These are phyloP conservation scores for Dynastes tityus DNA, from an alignment of 2,888 invertebrate species.

Conservation along the genomic window DNA sequence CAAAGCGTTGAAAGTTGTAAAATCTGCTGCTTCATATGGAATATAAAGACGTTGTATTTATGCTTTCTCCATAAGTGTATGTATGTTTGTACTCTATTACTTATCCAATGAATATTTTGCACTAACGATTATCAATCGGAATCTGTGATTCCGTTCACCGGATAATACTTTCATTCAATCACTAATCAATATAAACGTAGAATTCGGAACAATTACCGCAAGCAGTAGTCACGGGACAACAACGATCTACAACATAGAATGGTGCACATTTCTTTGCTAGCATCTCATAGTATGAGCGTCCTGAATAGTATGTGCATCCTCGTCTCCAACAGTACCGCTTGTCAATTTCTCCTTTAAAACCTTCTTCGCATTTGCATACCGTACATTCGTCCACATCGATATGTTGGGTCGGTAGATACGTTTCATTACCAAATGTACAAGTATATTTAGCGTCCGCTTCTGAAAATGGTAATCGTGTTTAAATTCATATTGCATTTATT, in stretches of 20 bases:
- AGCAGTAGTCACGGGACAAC: conserved; percentile 7
- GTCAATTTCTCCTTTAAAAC: conserved; percentile 55
- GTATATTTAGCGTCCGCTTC: not conserved
- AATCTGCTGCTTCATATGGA: no score
- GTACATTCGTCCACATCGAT: conserved; percentile 54
- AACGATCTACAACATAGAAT: conserved; percentile 46
- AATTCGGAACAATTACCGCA: conserved; percentile 6
- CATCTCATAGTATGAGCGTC: conserved; percentile 49
- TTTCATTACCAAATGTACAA: conserved; percentile 45
- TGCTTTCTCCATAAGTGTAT: no score
- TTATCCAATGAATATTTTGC: no score
- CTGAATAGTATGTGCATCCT: conserved; percentile 49
- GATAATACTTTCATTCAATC: no score
- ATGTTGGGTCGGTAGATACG: conserved; percentile 54
- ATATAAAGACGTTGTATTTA: no score
- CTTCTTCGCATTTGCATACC: conserved; percentile 55
- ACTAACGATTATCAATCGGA: no score
- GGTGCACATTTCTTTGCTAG: conserved; percentile 58
- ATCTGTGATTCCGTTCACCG: no score
- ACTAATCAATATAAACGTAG: no score
- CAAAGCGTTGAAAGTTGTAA: no score
- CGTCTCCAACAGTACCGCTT: conserved; percentile 55
- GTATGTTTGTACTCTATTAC: no score
- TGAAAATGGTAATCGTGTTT: no score
- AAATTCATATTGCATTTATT: no score